Percentiles rank a stretch among this genome's conserved stretches.
These are phyloP conservation scores for Campaea margaritaria DNA, from an alignment of 2,888 invertebrate species.

Conservation along the genomic window DNA sequence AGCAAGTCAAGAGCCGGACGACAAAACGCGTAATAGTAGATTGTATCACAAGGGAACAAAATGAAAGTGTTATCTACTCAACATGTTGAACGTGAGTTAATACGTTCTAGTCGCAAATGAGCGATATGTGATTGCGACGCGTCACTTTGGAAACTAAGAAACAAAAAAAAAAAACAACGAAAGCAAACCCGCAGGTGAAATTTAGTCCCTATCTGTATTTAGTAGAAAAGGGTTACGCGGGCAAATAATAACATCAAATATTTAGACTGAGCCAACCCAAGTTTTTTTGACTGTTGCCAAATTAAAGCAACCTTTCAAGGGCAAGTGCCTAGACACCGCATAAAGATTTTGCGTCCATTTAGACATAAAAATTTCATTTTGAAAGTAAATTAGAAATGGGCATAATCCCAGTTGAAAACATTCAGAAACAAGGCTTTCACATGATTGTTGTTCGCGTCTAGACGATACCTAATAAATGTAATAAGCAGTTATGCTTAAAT, in stretches of 20 bases:
- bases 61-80: no score
- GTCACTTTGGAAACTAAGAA: no score
- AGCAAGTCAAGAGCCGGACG: neutral
- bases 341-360: neutral
- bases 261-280: neutral
- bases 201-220: no score
- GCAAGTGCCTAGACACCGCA: neutral
- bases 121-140: no score
- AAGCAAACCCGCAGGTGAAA: no score
- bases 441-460: no score
- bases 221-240: neutral
- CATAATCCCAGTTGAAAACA: neutral
- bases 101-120: no score
- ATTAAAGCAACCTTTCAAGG: neutral
- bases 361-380: neutral
- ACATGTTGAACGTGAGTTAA: no score
- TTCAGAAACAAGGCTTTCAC: neutral
- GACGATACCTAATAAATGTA: no score
- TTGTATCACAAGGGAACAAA: no score
- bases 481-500: no score
- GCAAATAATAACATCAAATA: neutral
- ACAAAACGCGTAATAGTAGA: neutral
- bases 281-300: neutral
- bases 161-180: no score
- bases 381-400: neutral